phyloP scores from a whole-genome alignment of 2,113 vertebrate genomes.

The Heloderma charlesbogerti region DNA sequence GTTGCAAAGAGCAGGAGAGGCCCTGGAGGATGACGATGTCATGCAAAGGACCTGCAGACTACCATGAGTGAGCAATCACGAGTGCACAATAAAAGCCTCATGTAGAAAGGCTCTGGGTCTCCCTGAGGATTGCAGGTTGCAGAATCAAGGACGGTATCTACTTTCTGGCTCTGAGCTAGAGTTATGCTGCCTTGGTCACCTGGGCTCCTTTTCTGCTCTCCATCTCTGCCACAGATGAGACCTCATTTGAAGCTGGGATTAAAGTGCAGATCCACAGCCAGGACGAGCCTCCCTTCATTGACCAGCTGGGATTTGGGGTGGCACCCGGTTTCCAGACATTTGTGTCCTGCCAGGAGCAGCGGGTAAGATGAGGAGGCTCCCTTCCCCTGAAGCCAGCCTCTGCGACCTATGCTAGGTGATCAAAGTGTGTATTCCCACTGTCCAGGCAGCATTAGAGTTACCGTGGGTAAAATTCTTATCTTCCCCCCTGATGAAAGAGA shows the following conservation, averaged over 20 bases:
- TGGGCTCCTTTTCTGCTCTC: background rate
- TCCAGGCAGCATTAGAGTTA: background rate
- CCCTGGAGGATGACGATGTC: too few species aligned
- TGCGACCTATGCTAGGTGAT: background rate
- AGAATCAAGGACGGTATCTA: background rate
- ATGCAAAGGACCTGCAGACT: too few species aligned
- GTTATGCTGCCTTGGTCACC: background rate
- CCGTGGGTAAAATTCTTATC: background rate
- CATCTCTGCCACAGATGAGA: slow-evolving; percentile 85
- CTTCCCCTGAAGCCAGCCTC: background rate
- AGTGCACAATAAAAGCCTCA: too few species aligned
- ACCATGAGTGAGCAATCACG: too few species aligned
- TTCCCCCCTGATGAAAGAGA: background rate
- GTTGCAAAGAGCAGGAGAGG: too few species aligned
- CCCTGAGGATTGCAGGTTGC: background rate
- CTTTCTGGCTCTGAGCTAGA: background rate
- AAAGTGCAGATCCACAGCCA: slow-evolving; percentile 99
- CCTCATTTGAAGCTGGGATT: slow-evolving; percentile 97
- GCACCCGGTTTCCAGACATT: slow-evolving; percentile 99
- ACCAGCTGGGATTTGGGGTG: slow-evolving; percentile 98
- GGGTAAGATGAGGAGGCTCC: slow-evolving; percentile 79
- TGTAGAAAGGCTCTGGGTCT: background rate
- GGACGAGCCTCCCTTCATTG: slow-evolving; percentile 95
- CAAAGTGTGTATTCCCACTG: too few species aligned
- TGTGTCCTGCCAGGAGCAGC: slow-evolving; percentile 97